Conservation (phyloP, 92 coral and sea anemone genomes). For the Phenganax stokvisi region DNA sequence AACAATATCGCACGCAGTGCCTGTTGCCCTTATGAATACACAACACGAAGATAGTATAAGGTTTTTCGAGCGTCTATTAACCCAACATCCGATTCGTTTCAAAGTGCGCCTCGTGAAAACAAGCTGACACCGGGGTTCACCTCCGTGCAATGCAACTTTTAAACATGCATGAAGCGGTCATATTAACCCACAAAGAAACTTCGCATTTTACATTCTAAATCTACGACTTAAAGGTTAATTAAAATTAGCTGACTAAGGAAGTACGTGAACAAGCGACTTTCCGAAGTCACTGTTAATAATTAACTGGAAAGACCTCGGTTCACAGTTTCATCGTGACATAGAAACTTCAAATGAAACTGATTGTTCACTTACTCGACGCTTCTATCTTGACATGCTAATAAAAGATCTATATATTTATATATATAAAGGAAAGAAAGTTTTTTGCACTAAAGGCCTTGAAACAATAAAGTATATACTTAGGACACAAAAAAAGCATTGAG, state of each 20-base stretch:
- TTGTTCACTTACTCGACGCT: slow-evolving; percentile 23
- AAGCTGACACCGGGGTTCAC: slow-evolving; percentile 6
- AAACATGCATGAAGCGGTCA: not conserved
- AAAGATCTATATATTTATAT: not conserved
- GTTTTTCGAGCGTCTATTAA: not conserved
- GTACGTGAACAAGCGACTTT: no score
- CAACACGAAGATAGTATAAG: slow-evolving; percentile 2
- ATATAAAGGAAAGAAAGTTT: slow-evolving; percentile 23
- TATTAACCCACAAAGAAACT: not conserved
- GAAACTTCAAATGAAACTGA: not conserved
- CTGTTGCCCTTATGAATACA: not conserved
- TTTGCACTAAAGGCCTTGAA: slow-evolving; percentile 24
- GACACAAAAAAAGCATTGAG: slow-evolving; percentile 22
- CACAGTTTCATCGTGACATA: not conserved
- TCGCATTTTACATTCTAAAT: no score
- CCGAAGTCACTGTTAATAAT: no score
- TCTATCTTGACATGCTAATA: slow-evolving; percentile 35
- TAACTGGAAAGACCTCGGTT: no score
- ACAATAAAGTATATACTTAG: slow-evolving; percentile 24
- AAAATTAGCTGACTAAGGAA: no score
- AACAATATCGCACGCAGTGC: not conserved
- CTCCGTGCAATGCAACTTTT: no score
- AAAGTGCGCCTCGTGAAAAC: slow-evolving; percentile 23
- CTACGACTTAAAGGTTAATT: no score
- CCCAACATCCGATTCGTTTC: slow-evolving; percentile 28